Evolutionary conservation across 2,797 vertebrate species (phyloP).

Genomic region (Gephyroberyx darwinii): DNA sequence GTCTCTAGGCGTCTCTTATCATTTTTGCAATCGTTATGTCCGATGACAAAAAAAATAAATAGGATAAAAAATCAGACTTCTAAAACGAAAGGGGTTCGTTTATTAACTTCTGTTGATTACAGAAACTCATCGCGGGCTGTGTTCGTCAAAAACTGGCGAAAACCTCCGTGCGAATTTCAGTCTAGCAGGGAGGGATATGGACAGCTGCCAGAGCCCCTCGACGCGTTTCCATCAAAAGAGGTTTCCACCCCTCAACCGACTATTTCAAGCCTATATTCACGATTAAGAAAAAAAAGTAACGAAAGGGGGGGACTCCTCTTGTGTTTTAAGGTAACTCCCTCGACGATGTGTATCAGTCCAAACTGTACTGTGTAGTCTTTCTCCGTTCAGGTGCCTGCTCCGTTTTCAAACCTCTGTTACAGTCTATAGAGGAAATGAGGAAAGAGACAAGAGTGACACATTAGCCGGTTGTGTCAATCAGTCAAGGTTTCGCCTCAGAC

Average conservation of each 20-base stretch:
- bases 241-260: conserved; percentile 38
- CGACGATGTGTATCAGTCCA: conserved; percentile 57
- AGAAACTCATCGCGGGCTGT: conserved; percentile 67
- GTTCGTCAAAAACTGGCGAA: conserved; percentile 29
- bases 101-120: conserved; percentile 63
- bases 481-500: conserved; percentile 69
- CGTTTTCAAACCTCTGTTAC: conserved; percentile 52
- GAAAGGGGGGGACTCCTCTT: conserved; percentile 26
- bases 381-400: conserved; percentile 59
- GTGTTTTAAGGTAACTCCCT: conserved; percentile 62
- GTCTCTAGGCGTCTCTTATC: conserved; percentile 42
- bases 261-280: conserved; percentile 54
- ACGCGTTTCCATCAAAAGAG: conserved; percentile 64
- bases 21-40: conserved; percentile 39
- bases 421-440: conserved; percentile 41
- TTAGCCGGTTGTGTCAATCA: conserved; percentile 78
- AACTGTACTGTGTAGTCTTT: conserved; percentile 50
- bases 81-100: conserved; percentile 17
- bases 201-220: conserved; percentile 76
- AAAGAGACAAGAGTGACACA: conserved; percentile 73
- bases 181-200: conserved; percentile 58
- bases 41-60: conserved; percentile 7
- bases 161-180: conserved; percentile 61
- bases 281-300: conserved; percentile 36
- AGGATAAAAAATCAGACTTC: background rate